These are phyloP conservation scores for Cryptus armator DNA, from an alignment of 2,888 invertebrate genomes.

Conservation along the genomic window DNA sequence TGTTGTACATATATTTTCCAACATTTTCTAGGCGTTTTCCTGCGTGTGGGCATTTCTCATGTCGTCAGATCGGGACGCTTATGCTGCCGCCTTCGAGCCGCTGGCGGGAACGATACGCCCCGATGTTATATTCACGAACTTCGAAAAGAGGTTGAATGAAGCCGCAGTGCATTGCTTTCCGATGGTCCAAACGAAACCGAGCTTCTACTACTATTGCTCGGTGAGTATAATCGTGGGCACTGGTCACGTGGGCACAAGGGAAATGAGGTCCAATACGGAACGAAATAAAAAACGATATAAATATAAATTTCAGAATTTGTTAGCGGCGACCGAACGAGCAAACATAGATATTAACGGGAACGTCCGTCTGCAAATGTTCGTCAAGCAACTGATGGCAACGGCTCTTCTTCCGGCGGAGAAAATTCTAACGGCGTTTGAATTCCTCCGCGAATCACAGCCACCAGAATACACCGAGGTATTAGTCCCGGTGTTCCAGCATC, in stretches of 20 bases:
- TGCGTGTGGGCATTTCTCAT: background rate
- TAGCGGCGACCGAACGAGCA: background rate
- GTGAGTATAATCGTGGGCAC: background rate
- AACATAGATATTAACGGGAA: background rate
- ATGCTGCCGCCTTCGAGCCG: background rate
- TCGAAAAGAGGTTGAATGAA: background rate
- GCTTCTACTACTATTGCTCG: background rate
- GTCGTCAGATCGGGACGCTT: background rate
- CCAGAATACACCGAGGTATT: background rate
- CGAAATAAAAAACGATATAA: background rate
- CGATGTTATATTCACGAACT: background rate
- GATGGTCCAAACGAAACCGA: background rate
- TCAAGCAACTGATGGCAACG: background rate
- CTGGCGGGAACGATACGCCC: background rate
- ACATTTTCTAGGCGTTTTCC: conserved; percentile 7
- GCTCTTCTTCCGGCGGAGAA: conserved; percentile 1
- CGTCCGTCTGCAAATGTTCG: background rate
- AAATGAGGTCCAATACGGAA: no score
- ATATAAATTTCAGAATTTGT: background rate
- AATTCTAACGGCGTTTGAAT: background rate
- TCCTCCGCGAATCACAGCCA: background rate
- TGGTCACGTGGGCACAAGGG: no score
- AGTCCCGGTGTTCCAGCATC: background rate
- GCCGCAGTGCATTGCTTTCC: background rate
- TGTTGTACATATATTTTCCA: background rate